Percentiles rank a stretch among this genome's conserved stretches.
Conservation (phyloP, 2,113 vertebrate genomes). For the Neodon shergylaensis region DNA sequence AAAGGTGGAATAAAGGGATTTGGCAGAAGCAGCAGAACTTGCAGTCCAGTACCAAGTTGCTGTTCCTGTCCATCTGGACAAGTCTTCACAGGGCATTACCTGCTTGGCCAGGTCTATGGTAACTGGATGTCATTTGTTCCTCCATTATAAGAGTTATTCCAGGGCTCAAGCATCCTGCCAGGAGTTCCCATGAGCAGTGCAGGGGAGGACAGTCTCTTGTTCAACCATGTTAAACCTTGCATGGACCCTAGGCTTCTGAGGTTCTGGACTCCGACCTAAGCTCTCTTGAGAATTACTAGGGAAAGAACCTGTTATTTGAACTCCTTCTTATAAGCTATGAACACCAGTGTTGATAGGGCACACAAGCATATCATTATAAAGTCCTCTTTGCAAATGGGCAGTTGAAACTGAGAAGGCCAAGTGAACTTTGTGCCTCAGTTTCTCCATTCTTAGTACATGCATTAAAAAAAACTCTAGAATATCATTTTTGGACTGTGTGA, state of each 20-base stretch:
- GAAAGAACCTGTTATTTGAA: neutral
- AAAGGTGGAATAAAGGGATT: neutral
- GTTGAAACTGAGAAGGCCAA: neutral
- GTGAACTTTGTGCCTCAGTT: accelerated
- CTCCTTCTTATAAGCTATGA: too few relatives aligned
- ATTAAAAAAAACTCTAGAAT: neutral
- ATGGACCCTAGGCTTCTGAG: neutral
- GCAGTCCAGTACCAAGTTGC: neutral
- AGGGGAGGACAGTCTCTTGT: slow-evolving; percentile 62
- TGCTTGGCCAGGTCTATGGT: slow-evolving; percentile 44
- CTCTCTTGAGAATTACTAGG: neutral
- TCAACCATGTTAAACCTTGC: slow-evolving; percentile 61
- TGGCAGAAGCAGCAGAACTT: neutral
- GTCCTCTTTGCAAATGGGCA: too few relatives aligned
- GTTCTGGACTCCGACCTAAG: neutral
- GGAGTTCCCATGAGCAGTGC: slow-evolving; percentile 69
- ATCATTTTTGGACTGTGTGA: neutral
- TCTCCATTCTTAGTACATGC: neutral
- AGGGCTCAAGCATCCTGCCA: slow-evolving; percentile 73
- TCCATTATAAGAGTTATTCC: slow-evolving; percentile 64
- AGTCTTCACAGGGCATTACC: slow-evolving; percentile 49
- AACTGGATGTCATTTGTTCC: neutral
- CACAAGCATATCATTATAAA: neutral
- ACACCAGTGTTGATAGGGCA: neutral
- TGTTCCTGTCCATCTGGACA: slow-evolving; percentile 37